Evolutionary conservation across 2,113 vertebrate species (phyloP).

Genomic region (Zosterops pallidus): DNA sequence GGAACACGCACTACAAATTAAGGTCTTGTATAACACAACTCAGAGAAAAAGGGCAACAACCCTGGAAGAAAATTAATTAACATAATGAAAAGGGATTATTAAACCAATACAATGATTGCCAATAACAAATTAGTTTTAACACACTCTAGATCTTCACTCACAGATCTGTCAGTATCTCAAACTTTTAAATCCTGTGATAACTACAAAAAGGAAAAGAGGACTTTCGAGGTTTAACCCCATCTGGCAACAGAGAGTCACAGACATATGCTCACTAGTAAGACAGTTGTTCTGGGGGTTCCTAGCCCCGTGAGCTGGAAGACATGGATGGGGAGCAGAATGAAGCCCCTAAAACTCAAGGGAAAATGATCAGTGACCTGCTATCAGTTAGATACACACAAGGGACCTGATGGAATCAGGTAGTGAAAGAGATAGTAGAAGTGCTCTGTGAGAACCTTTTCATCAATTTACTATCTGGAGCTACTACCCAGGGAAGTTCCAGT

Average conservation of each 20-base stretch:
- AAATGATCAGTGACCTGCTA: neutral
- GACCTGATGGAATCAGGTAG: neutral
- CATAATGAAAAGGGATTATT: neutral
- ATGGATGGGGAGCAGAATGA: neutral
- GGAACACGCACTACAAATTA: neutral
- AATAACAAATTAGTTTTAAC: neutral
- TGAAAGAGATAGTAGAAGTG: neutral
- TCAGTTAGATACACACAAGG: too few species aligned
- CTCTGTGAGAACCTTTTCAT: neutral
- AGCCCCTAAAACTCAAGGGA: neutral
- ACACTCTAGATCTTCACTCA: neutral
- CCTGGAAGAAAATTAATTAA: neutral
- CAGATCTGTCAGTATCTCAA: neutral
- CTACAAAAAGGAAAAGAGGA: neutral
- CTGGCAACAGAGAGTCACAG: neutral
- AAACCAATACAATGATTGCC: neutral
- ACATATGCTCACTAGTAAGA: neutral
- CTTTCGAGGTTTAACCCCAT: neutral
- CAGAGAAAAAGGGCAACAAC: neutral
- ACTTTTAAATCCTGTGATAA: neutral
- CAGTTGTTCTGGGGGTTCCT: neutral
- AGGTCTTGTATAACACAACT: neutral
- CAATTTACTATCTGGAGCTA: neutral
- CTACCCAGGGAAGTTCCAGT: neutral
- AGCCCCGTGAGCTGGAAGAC: neutral